Conservation (phyloP, 2,888 invertebrate genomes). For the Orchesella flavescens region DNA sequence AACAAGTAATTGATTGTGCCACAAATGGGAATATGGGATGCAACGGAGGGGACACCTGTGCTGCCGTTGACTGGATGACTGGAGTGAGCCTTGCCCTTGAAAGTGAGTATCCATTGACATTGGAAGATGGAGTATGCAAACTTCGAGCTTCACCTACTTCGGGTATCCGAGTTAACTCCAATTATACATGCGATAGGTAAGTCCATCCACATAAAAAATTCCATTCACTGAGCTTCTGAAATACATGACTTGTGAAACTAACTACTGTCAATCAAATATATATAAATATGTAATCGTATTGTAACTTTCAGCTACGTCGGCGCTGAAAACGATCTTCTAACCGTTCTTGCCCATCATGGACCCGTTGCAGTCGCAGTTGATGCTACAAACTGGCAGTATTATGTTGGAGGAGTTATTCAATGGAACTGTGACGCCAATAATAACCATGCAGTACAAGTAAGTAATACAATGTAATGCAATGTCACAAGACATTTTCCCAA, state of each 20-base stretch:
- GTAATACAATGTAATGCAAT: not conserved
- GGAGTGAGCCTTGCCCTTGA: constrained; percentile 66
- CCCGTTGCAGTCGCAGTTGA: constrained; percentile 88
- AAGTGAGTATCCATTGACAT: constrained; percentile 69
- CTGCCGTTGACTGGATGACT: constrained; percentile 83
- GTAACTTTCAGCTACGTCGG: constrained; percentile 80
- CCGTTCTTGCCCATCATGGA: constrained; percentile 80
- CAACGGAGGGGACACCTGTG: constrained; percentile 86
- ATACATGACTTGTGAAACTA: too few relatives aligned
- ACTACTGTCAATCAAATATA: too few relatives aligned
- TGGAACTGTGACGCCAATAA: constrained; percentile 82
- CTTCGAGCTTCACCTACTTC: constrained; percentile 72
- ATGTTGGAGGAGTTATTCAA: constrained; percentile 88
- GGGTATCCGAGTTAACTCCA: constrained; percentile 76
- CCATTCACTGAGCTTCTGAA: too few relatives aligned
- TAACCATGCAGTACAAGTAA: constrained; percentile 84
- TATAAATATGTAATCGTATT: too few relatives aligned
- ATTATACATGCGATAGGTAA: constrained; percentile 82
- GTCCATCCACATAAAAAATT: too few relatives aligned
- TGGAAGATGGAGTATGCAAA: constrained; percentile 66
- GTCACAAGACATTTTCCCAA: too few relatives aligned
- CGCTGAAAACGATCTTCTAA: constrained; percentile 80
- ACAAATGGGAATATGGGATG: constrained; percentile 83
- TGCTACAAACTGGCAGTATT: constrained; percentile 89
- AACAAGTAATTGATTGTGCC: constrained; percentile 88